Evolutionary conservation across 2,888 invertebrate species (phyloP).

Genomic region (Nomada ruficornis): DNA sequence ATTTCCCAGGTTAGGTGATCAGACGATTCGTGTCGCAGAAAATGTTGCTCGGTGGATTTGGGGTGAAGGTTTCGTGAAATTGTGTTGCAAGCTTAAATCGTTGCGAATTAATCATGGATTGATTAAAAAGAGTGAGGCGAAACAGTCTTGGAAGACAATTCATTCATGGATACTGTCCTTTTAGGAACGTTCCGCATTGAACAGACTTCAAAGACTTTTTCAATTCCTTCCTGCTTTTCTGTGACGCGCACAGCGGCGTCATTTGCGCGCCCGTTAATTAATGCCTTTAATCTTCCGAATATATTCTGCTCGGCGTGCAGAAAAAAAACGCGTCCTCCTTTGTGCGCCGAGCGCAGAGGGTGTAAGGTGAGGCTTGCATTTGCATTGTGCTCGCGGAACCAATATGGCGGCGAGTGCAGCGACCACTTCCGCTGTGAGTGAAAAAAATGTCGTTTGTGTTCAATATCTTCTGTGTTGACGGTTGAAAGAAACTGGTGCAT

Average conservation of each 20-base stretch:
- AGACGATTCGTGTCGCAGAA: too few species aligned
- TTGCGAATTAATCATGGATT: too few species aligned
- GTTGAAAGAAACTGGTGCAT: background rate
- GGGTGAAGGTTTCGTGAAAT: too few species aligned
- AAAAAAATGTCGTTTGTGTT: conserved; percentile 6
- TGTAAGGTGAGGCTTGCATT: background rate
- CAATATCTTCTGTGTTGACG: conserved; percentile 1
- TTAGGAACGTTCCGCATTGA: background rate
- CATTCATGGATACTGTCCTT: background rate
- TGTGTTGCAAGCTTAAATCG: too few species aligned
- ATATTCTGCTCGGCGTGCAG: background rate
- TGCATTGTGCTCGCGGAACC: background rate
- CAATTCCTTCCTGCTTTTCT: background rate
- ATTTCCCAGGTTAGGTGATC: background rate
- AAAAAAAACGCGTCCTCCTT: background rate
- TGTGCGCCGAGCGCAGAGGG: background rate
- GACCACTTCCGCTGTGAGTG: background rate
- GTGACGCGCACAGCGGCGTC: too few species aligned
- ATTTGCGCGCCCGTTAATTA: background rate
- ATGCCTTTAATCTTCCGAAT: background rate
- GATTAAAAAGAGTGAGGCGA: background rate
- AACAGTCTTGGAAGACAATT: background rate
- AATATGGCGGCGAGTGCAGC: conserved; percentile 2
- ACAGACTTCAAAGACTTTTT: background rate
- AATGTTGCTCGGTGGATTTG: background rate